A percentile compares a stretch with the other conserved stretches of the same genome.
These are phyloP conservation scores for Pogonocherus hispidulus DNA, from an alignment of 2,888 invertebrate species.

Conservation along the genomic window DNA sequence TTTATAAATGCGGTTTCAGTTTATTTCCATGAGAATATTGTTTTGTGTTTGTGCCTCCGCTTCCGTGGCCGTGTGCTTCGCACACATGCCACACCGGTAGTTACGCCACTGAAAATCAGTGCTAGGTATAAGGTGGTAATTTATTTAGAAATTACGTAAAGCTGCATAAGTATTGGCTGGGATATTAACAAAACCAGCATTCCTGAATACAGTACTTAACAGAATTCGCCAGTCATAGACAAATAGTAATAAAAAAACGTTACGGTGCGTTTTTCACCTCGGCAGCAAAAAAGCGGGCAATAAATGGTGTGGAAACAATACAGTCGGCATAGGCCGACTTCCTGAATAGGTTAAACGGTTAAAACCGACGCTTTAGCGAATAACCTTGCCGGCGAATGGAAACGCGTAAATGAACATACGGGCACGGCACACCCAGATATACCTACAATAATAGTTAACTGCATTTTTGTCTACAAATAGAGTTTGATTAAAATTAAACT, in stretches of 20 bases:
- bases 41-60: too few relatives aligned
- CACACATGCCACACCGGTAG: too few relatives aligned
- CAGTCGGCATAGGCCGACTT: not conserved
- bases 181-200: not conserved
- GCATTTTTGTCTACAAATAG: constrained; percentile 5
- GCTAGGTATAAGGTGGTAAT: too few relatives aligned
- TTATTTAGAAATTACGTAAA: too few relatives aligned
- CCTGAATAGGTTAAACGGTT: constrained; percentile 10
- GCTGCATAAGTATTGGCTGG: too few relatives aligned
- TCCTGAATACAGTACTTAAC: not conserved
- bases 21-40: too few relatives aligned
- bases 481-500: too few relatives aligned
- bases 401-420: constrained; percentile 19
- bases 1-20: too few relatives aligned
- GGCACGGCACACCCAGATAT: constrained; percentile 13
- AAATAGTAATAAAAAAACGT: not conserved
- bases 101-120: too few relatives aligned
- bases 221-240: not conserved
- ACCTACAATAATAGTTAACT: not conserved
- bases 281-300: not conserved
- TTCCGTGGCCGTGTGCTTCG: too few relatives aligned
- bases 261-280: not conserved
- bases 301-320: constrained; percentile 17
- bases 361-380: not conserved
- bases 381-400: constrained; percentile 18